Base-by-base conservation (phyloP, 53 echinoderm and acorn worm species). In the Zoroaster sp. region DNA sequence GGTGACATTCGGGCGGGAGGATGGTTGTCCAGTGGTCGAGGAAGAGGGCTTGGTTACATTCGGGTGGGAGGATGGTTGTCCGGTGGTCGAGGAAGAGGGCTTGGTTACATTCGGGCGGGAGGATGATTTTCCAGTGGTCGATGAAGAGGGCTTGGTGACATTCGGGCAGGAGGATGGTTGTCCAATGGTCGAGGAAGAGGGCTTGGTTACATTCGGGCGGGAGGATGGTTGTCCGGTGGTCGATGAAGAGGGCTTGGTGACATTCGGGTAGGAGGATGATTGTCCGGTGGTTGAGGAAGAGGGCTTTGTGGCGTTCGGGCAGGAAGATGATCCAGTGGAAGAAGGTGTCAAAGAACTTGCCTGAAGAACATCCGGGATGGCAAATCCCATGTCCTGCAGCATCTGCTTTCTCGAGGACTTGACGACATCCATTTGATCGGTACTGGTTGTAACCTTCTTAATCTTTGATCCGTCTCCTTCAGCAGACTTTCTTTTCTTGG, bases 121-220 rank as follows among this genome's bases (percentile, higher is more conserved):
- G 42, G 40, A 74, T 10, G 18, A 23, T 74, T 41, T 40, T 74
- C 21, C 23, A 25, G 42, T 41, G 8, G 44, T n/a, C 12, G 23
- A 71, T 40, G 74, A 40, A 41, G 74, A 74, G 23, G 74, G 33
- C 39, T 74, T 40, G 74, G 74, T n/a, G 40, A 74, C n/a, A 37
- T 36, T 71, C 36, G 15, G 36, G 17, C 37, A 10, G 44, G 42
- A 21, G 21, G 74, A 74, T 74, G 74, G n/a, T 44, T 74, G 74
- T 41, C 42, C 44, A 41, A 41, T 74, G 44, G 74, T 42, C 74
- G 42, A 20, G 15, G 74, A 42, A 44, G 43, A 40, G 28, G 74
- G 44, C n/a, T 42, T 41, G 74, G 74, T 74, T 40, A 28, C n/a
- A 42, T 34, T 70, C 32, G 44, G 74, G n/a, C 18, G 74, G 44